Base-by-base conservation (phyloP, 1,140 invertebrate genomes). In the Amyelois transitella region DNA sequence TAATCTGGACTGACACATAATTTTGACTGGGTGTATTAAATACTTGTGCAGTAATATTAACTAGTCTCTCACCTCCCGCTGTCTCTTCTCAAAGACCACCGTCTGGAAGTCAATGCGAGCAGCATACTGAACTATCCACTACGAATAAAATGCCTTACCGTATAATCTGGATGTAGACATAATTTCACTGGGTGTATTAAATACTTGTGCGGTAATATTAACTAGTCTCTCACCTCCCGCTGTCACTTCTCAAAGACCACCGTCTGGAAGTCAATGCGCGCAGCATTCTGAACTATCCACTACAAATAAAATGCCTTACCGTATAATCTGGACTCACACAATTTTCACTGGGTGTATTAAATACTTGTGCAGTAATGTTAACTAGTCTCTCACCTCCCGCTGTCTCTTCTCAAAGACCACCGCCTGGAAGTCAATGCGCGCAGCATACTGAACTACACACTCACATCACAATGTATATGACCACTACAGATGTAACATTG, bases 351-450 rank as follows among this genome's bases (percentile, higher is more conserved):
- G 25, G 25, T 32, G 25, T 12, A 32, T 32, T 4, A 12, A 32
- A 32, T 1, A 32, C 8, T 10, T 32, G 25, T 32, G 25, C 25
- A 32, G n/a, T n/a, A n/a, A n/a, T n/a, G n/a, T n/a, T n/a, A n/a
- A n/a, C n/a, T n/a, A n/a, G n/a, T 48, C 3, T 61, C 75, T 86
- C 66, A 88, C 86, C 86, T 86, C 51, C 62, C 72, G 60, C 82
- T 88, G 55, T 88, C 83, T 3, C 86, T 71, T 45, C 86, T 69
- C 51, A 86, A 58, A 32, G 85, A 82, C 83, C 86, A 88, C 43
- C 82, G 65, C 24, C 86, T 71, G 18, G 76, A 79, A 18, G 86
- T 86, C 48, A 84, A 66, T 6, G 84, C 76, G n/a, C 86, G 71
- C 21, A 88, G 55, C 86, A 88, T 85, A 32, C n/a, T 47, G 58